phyloP scores from a whole-genome alignment of 1,140 invertebrate genomes.

The Cyphomyrmex costatus region DNA sequence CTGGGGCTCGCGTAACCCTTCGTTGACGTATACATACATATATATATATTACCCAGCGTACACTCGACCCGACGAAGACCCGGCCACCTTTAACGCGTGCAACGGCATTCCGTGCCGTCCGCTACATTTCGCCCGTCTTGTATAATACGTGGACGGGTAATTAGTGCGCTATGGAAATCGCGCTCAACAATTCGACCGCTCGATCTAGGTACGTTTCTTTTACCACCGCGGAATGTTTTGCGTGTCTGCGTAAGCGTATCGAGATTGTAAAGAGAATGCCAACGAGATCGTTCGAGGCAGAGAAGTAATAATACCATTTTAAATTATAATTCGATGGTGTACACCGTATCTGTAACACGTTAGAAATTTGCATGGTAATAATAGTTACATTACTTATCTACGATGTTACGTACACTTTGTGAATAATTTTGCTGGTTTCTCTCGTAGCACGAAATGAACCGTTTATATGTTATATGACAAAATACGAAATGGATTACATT shows the following conservation, averaged over 20 bases:
- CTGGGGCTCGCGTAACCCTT: slow-evolving; percentile 33
- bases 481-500: slow-evolving; percentile 2
- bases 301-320: slow-evolving; percentile 49
- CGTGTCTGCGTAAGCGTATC: slow-evolving; percentile 35
- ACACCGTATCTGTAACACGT: slow-evolving; percentile 35
- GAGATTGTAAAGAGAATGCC: slow-evolving; percentile 36
- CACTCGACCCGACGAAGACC: slow-evolving; percentile 1
- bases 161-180: slow-evolving; percentile 53
- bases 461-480: neutral
- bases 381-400: slow-evolving; percentile 37
- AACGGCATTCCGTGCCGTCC: slow-evolving; percentile 46
- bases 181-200: slow-evolving; percentile 47
- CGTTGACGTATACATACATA: slow-evolving; percentile 49
- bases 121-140: slow-evolving; percentile 13
- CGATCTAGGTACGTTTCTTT: slow-evolving; percentile 33
- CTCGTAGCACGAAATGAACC: slow-evolving; percentile 5
- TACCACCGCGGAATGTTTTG: slow-evolving; percentile 18
- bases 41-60: neutral
- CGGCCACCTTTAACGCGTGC: slow-evolving; percentile 33
- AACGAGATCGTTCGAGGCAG: slow-evolving; percentile 30
- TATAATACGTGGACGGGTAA: slow-evolving; percentile 41
- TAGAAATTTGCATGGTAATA: slow-evolving; percentile 58
- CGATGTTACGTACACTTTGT: slow-evolving; percentile 21
- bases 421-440: slow-evolving; percentile 22
- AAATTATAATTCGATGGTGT: slow-evolving; percentile 57